Base-by-base conservation (phyloP, 2,113 vertebrate genomes). In the Hemichromis elongatus region DNA sequence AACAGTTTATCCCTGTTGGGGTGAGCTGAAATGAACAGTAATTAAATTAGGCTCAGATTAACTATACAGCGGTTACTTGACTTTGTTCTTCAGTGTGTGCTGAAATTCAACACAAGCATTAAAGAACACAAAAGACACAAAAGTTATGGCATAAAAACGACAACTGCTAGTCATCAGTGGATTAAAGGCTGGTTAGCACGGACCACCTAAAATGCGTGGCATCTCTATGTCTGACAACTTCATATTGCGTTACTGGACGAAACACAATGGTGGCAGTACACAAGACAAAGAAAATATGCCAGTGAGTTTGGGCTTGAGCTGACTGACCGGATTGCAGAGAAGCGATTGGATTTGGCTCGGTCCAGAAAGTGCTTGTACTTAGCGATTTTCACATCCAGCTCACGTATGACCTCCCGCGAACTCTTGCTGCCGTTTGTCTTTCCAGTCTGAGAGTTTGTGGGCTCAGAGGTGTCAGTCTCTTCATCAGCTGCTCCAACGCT, bases 341-440 rank as follows among this genome's bases (percentile, higher is more conserved):
- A 99, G 88, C 96, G 97, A 90, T 97, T 99, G 87, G 97, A 97
- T 92, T 97, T 98, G 87, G 99, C 99, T 87, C 97, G 97, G 84
- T 98, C 97, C 95, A 99, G 92, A 93, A 99, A 99, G 77, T 96
- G 98, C 90, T 97, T 98, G 83, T 97, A 98, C 92, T 98, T 99
- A 14, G 97, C 94, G 5, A 99, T 99, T 95, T 99, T 99, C 35
- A 97, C 97, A 13, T 99, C 98, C 90, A 99, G 93, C 75, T 96
- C 96, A 50, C 95, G 95, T 78, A 99, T 95, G 33, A 96, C 90
- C 8, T 95, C 88, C 42, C 94, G 95, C 16, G 97, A 89, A 90
- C 90, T 93, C 42, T 95, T 86, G 30, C 87, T 79, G 61, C 26
- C 9, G 7, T 19, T 82, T 3, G 88, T 85, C 7, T 86, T 90